These are phyloP conservation scores for Neodiprion pinetum DNA, from an alignment of 1,140 invertebrate genomes.

Conservation along the genomic window DNA sequence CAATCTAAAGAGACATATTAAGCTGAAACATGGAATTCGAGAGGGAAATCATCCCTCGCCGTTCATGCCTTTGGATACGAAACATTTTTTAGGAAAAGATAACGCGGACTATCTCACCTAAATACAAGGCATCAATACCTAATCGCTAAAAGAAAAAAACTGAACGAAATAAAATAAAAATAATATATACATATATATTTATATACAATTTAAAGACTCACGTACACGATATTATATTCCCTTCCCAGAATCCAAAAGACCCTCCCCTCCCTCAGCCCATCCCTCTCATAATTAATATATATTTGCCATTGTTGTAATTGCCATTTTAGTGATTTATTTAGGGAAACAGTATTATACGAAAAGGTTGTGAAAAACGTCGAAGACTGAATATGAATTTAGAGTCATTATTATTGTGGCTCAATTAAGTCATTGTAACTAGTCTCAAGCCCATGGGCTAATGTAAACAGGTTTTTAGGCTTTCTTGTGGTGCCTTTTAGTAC, in stretches of 20 bases:
- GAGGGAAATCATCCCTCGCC: conserved; percentile 52
- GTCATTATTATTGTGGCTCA: conserved; percentile 43
- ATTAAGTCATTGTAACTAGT: conserved; percentile 62
- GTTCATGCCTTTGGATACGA: conserved; percentile 56
- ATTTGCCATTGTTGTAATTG: background rate
- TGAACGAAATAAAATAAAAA: background rate
- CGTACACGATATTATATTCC: background rate
- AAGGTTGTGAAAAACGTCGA: conserved; percentile 43
- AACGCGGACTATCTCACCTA: conserved; percentile 55
- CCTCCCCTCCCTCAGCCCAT: background rate
- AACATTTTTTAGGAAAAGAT: conserved; percentile 57
- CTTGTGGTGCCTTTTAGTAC: conserved; percentile 55
- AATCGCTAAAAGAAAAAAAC: conserved; percentile 1
- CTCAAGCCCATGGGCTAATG: conserved; percentile 51
- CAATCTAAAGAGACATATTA: conserved; percentile 62
- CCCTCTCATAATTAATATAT: background rate
- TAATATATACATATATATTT: no score
- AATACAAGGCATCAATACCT: background rate
- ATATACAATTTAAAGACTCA: no score
- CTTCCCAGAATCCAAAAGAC: background rate
- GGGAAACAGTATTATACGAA: conserved; percentile 11
- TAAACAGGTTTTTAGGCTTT: conserved; percentile 48
- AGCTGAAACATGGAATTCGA: conserved; percentile 58
- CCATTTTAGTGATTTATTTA: conserved; percentile 9
- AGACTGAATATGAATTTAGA: conserved; percentile 53